These are phyloP conservation scores for Aphodius sticticus DNA, from an alignment of 2,888 invertebrate genomes.

Conservation along the genomic window DNA sequence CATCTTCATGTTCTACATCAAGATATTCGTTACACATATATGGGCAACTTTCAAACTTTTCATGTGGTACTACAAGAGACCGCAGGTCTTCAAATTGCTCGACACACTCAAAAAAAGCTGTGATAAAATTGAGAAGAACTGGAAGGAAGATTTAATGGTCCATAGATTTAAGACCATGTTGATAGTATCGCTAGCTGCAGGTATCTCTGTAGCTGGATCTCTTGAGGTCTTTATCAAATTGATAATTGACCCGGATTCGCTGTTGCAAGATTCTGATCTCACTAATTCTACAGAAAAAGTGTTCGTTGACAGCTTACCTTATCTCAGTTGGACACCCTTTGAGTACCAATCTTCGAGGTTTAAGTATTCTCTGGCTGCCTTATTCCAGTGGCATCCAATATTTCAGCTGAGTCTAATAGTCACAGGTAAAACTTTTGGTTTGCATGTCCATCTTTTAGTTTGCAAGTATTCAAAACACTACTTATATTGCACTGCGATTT, in stretches of 20 bases:
- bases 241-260: not conserved
- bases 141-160: not conserved
- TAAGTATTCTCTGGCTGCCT: not conserved
- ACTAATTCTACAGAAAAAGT: not conserved
- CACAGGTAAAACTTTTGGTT: conserved; percentile 36
- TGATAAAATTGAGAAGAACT: conserved; percentile 35
- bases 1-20: conserved; percentile 43
- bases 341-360: not conserved
- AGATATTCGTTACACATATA: conserved; percentile 43
- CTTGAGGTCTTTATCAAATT: not conserved
- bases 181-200: not conserved
- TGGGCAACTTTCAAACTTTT: conserved; percentile 40
- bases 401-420: conserved; percentile 43
- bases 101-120: conserved; percentile 32
- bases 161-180: not conserved
- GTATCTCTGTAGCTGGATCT: not conserved
- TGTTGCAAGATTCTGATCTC: not conserved
- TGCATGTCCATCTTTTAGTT: not conserved
- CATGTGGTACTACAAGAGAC: conserved; percentile 42
- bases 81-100: conserved; percentile 39
- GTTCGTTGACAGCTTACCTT: not conserved
- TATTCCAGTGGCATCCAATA: conserved; percentile 36
- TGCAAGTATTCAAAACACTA: too few species aligned
- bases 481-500: too few species aligned
- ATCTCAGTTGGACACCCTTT: not conserved